These are phyloP conservation scores for Apteryx owenii DNA, from an alignment of 2,113 vertebrate genomes.

Conservation along the genomic window DNA sequence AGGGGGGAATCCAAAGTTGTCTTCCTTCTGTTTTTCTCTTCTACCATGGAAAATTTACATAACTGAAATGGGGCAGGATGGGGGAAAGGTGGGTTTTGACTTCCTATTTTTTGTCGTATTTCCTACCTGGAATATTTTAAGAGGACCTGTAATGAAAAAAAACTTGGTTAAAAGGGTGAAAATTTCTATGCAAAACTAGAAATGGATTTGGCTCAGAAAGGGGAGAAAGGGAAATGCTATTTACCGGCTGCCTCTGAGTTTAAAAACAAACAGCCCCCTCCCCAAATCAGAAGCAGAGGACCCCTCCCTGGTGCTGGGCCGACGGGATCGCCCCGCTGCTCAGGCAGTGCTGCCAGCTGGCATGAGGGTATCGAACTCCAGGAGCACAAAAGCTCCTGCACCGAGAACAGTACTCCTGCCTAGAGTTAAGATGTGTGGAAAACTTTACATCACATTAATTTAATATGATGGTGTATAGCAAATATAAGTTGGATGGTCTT, in stretches of 20 bases:
- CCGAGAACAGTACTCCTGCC: background rate
- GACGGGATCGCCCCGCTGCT: background rate
- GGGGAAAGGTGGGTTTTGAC: background rate
- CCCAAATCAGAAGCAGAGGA: background rate
- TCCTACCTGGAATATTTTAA: background rate
- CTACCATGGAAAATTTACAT: background rate
- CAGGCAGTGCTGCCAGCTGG: too few species aligned
- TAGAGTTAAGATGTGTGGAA: background rate
- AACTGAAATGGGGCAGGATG: background rate
- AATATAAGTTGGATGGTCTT: background rate
- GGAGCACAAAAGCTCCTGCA: background rate
- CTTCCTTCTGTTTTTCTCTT: background rate
- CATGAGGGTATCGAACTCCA: background rate
- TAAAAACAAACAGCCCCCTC: background rate
- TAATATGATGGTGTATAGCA: accelerated
- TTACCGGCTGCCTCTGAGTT: background rate
- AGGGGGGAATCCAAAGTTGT: background rate
- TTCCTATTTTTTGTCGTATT: background rate
- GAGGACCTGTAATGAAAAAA: background rate
- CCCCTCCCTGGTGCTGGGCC: too few species aligned
- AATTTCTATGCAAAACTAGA: background rate
- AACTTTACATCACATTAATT: background rate
- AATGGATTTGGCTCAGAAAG: background rate
- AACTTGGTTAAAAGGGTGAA: background rate
- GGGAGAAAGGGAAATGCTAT: background rate